A percentile compares a stretch with the other conserved stretches of the same genome.
These are phyloP conservation scores for Sesamia nonagrioides DNA, from an alignment of 1,140 invertebrate species.

Conservation along the genomic window DNA sequence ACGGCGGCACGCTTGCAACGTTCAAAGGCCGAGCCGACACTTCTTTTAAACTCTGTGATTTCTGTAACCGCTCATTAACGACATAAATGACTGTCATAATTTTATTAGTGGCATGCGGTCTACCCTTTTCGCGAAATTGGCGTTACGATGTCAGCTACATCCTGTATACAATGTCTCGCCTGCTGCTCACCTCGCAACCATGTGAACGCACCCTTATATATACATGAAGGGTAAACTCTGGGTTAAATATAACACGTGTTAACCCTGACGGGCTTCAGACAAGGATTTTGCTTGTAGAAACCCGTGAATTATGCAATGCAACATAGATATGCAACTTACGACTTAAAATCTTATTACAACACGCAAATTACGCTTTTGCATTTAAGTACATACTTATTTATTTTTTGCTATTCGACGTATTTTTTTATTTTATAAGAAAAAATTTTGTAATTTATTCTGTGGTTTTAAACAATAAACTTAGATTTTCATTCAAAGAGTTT, in stretches of 20 bases:
- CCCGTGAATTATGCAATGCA: constrained; percentile 15
- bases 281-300: constrained; percentile 37
- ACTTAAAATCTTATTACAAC: constrained; percentile 45
- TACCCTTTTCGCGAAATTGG: too few relatives aligned
- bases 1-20: too few relatives aligned
- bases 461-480: not conserved
- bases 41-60: too few relatives aligned
- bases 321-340: constrained; percentile 40
- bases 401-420: constrained; percentile 7
- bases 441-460: not conserved
- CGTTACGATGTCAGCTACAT: too few relatives aligned
- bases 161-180: not conserved
- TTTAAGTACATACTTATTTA: too few relatives aligned
- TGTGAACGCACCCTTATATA: constrained; percentile 1
- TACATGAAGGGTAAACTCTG: constrained; percentile 18
- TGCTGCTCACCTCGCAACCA: not conserved
- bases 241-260: constrained; percentile 34
- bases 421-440: not conserved
- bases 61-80: too few relatives aligned
- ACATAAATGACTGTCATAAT: too few relatives aligned
- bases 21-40: too few relatives aligned
- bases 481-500: not conserved
- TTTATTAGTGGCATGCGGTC: too few relatives aligned
- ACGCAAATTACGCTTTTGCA: not conserved
- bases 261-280: constrained; percentile 28